Percentiles rank a stretch among this genome's conserved stretches.
phyloP scores from a whole-genome alignment of 2,113 vertebrate genomes.

The Cochlearius cochlearius region DNA sequence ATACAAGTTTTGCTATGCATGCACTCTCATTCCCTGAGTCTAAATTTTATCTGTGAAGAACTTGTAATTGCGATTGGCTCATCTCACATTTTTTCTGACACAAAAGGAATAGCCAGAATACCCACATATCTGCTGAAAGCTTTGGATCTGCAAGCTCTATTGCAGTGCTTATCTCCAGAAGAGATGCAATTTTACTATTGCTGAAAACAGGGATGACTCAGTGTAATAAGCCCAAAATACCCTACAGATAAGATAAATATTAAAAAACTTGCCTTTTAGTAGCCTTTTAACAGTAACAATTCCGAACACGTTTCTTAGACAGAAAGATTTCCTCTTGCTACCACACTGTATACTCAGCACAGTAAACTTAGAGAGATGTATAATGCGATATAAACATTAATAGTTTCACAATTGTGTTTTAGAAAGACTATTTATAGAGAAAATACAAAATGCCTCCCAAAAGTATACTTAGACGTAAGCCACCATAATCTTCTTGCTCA shows the following conservation, averaged over 20 bases:
- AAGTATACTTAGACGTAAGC: slow-evolving; percentile 92
- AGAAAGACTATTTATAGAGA: slow-evolving; percentile 84
- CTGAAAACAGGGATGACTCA: not conserved
- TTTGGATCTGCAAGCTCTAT: not conserved
- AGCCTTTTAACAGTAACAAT: slow-evolving; percentile 58
- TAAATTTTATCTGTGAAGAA: not conserved
- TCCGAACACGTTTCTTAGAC: slow-evolving; percentile 52
- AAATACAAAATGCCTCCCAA: slow-evolving; percentile 89
- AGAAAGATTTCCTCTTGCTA: slow-evolving; percentile 66
- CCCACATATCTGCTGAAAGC: not conserved
- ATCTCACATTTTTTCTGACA: not conserved
- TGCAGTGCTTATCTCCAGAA: not conserved
- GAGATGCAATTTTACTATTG: not conserved
- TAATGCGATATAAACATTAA: slow-evolving; percentile 82
- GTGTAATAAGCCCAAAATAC: slow-evolving; percentile 34
- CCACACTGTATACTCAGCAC: slow-evolving; percentile 47
- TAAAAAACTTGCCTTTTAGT: slow-evolving; percentile 29
- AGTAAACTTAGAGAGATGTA: slow-evolving; percentile 76
- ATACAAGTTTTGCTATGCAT: not conserved
- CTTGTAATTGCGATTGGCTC: not conserved
- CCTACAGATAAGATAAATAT: slow-evolving; percentile 53
- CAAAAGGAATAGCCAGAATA: not conserved
- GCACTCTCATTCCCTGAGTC: not conserved
- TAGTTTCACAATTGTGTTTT: slow-evolving; percentile 80
- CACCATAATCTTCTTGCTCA: slow-evolving; percentile 98